phyloP scores from a whole-genome alignment of 2,888 invertebrate genomes.

The Parthenolecanium corni region DNA sequence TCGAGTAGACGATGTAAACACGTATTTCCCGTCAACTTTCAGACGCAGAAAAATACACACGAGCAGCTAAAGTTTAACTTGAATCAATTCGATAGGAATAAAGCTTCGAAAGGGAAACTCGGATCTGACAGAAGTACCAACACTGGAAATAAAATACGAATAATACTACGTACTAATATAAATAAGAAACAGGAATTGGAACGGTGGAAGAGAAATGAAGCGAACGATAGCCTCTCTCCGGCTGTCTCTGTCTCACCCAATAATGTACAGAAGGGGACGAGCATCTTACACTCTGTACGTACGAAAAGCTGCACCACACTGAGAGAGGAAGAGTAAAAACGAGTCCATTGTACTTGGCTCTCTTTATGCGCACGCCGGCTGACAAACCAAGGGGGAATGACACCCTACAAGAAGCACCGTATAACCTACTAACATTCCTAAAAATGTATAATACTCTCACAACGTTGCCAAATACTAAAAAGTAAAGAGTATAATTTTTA shows the following conservation, averaged over 20 bases:
- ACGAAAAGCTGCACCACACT: slow-evolving; percentile 2
- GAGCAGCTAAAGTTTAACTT: too few species aligned
- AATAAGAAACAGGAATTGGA: background rate
- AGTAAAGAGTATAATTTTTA: background rate
- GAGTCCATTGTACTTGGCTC: slow-evolving; percentile 5
- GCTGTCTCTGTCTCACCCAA: background rate
- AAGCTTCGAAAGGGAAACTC: too few species aligned
- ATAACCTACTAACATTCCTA: slow-evolving; percentile 22
- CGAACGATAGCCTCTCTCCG: background rate
- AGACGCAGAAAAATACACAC: too few species aligned
- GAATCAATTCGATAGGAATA: too few species aligned
- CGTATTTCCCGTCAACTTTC: too few species aligned
- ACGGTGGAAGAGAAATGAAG: background rate
- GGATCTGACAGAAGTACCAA: too few species aligned
- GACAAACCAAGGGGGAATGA: slow-evolving; percentile 21
- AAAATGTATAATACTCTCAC: slow-evolving; percentile 13
- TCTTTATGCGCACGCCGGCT: slow-evolving; percentile 14
- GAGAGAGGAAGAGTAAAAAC: too few species aligned
- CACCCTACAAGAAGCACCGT: slow-evolving; percentile 22
- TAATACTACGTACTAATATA: too few species aligned
- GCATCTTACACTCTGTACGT: background rate
- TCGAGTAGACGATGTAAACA: too few species aligned
- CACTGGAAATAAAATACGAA: too few species aligned
- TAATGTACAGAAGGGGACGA: background rate
- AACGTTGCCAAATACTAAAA: slow-evolving; percentile 8